These are phyloP conservation scores for Mohoua ochrocephala DNA, from an alignment of 2,113 vertebrate genomes.

Conservation along the genomic window DNA sequence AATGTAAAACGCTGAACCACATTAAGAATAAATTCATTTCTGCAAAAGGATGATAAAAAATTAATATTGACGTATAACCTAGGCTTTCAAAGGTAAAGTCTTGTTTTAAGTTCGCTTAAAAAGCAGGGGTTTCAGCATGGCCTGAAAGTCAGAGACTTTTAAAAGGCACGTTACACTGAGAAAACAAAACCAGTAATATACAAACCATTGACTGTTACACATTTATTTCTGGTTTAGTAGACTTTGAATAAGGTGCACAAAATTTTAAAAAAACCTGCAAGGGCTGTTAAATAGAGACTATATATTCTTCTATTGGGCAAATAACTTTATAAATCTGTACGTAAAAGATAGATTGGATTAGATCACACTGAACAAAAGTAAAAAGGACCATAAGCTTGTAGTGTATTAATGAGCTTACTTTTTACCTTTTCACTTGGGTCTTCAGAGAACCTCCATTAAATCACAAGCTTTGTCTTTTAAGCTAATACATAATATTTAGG, in stretches of 20 bases:
- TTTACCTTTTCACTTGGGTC: neutral
- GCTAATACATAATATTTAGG: neutral
- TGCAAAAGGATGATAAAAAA: neutral
- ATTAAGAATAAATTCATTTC: neutral
- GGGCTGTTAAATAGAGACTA: neutral
- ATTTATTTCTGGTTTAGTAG: neutral
- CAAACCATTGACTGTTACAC: neutral
- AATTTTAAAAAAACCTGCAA: neutral
- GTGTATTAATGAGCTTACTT: neutral
- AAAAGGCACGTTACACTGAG: neutral
- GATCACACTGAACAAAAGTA: neutral
- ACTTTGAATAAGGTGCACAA: neutral
- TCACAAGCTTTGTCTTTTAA: neutral
- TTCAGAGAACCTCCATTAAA: neutral
- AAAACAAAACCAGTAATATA: neutral
- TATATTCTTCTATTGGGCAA: neutral
- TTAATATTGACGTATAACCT: neutral
- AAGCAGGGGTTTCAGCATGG: neutral
- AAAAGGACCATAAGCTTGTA: neutral
- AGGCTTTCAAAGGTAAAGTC: neutral
- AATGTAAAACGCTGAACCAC: neutral
- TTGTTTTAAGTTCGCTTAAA: neutral
- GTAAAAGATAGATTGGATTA: neutral
- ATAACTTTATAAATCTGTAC: neutral
- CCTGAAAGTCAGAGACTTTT: neutral